Evolutionary conservation across 2,797 vertebrate genomes (phyloP).

Genomic region (Neosilurus hyrtlii): DNA sequence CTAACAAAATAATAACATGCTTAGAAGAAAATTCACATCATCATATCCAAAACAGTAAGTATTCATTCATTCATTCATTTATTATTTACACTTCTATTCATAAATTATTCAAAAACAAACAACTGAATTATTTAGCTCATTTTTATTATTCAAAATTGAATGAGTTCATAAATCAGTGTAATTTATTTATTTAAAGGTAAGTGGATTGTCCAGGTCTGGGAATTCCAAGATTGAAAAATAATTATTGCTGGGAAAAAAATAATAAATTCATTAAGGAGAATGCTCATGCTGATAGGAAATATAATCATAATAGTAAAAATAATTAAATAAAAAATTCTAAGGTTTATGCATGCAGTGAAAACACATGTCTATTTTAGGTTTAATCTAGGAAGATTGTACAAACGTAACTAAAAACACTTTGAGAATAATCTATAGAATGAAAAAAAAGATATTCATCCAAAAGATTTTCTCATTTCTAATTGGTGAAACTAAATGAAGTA

Average conservation of each 20-base stretch:
- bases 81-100: neutral
- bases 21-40: neutral
- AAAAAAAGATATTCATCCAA: neutral
- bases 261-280: too few relatives aligned
- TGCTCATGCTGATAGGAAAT: too few relatives aligned
- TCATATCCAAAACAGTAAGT: too few relatives aligned
- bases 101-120: neutral
- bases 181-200: neutral
- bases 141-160: neutral
- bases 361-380: neutral
- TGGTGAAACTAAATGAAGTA: too few relatives aligned
- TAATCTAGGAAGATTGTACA: neutral
- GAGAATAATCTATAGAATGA: neutral
- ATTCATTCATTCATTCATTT: too few relatives aligned
- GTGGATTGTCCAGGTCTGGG: neutral
- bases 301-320: too few relatives aligned
- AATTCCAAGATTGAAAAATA: neutral
- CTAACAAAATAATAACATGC: conserved; percentile 62
- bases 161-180: neutral
- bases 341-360: neutral
- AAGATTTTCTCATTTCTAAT: too few relatives aligned
- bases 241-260: neutral
- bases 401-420: too few relatives aligned
- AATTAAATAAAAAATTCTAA: too few relatives aligned
- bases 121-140: neutral